Conservation (phyloP, 2,797 vertebrate species). For the Galagoides demidoff region DNA sequence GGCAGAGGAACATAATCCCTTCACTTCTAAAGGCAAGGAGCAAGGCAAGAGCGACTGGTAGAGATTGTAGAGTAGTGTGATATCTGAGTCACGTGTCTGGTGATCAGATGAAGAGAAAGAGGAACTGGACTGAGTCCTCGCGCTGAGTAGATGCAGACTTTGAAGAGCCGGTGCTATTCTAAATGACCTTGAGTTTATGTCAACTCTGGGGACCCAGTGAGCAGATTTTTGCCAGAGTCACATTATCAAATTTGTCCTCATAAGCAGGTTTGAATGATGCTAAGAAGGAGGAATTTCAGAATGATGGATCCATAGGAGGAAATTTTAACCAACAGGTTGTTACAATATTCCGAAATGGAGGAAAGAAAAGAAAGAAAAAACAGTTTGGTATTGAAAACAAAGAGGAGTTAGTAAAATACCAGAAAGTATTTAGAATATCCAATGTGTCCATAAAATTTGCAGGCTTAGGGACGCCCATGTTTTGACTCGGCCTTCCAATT, state of each 20-base stretch:
- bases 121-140: background rate
- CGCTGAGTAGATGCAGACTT: background rate
- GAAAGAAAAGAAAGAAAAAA: background rate
- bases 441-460: no score
- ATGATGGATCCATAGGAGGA: background rate
- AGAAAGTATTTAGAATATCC: background rate
- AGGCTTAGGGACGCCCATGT: no score
- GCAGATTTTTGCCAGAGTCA: background rate
- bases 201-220: background rate
- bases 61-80: background rate
- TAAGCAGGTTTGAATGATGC: background rate
- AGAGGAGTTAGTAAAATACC: background rate
- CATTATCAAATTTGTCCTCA: background rate
- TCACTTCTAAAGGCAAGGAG: background rate
- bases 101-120: background rate
- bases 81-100: background rate
- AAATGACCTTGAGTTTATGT: background rate
- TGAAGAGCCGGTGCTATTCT: background rate
- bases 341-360: background rate
- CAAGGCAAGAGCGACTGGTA: background rate
- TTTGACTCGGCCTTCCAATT: background rate
- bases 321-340: background rate
- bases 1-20: background rate
- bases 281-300: background rate
- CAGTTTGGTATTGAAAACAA: background rate